Evolutionary conservation across 1,140 invertebrate genomes (phyloP), one percentile per base, ranked within the genome.

Genomic region (Antheraea pernyi): DNA sequence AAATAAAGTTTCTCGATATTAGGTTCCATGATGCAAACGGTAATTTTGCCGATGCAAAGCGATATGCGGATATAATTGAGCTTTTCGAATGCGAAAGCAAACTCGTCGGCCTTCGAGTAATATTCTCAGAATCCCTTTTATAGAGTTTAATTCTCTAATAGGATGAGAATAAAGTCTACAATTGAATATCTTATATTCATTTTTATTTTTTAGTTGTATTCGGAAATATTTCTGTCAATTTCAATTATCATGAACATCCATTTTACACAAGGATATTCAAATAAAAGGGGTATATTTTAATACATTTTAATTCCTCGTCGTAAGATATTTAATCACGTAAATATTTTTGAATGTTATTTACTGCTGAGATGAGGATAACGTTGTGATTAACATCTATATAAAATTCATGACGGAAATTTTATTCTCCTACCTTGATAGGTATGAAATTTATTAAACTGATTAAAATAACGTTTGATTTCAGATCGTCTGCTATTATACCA

Each of bases 401-500:
- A 42, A 42, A 8, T 9, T 42, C 7, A 42, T 11, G 11, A 42
- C 11, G 11, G 39, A 42, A 9, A 11, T 42, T 11, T 42, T 42
- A 42, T 42, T 42, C 7, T 30, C 4, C 22, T 2, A 30, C 22
- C 4, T 30, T 30, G 22, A 30, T 4, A 30, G 22, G 22, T 30
- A 30, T 30, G 22, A 30, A 30, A 30, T 30, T 30, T 30, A 30
- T 30, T 4, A 30, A 30, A 30, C 4, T 4, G 22, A 30, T 30
- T 30, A 30, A 30, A 36, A 1, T 37, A 30, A 62, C 9, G 69
- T 67, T 72, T 53, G 46, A 6, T 74, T 74, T 53, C 92, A 97
- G 95, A 93, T 98, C 67, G 97, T 98, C 1, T 99, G 98, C 85
- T 99, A 99, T 88, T 99, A 98, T 91, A 99, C 98, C 19, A 99